Evolutionary conservation across 2,113 vertebrate genomes (phyloP).

Genomic region (Sorex fumeus): DNA sequence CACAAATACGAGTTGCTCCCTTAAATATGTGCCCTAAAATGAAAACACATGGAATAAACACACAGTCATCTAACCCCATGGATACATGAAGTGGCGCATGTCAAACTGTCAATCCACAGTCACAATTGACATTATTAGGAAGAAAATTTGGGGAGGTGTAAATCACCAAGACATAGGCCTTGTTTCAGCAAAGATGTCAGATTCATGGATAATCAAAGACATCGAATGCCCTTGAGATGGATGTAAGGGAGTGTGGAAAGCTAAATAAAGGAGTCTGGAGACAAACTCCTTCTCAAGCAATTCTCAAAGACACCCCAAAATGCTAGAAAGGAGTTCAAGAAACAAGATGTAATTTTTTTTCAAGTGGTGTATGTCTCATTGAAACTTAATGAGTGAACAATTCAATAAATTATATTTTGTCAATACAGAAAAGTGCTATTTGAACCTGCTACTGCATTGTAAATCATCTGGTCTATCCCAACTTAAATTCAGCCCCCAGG

Average conservation of each 20-base stretch:
- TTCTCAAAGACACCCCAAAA: not conserved
- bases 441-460: not conserved
- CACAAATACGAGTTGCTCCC: not conserved
- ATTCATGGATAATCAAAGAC: not conserved
- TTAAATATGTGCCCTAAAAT: not conserved
- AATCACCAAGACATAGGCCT: not conserved
- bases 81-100: not conserved
- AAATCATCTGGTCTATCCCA: not conserved
- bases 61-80: not conserved
- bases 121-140: not conserved
- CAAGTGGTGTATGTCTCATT: not conserved
- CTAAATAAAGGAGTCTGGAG: not conserved
- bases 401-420: not conserved
- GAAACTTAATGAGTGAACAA: constrained; percentile 20
- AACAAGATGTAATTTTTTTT: not conserved
- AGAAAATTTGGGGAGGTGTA: not conserved
- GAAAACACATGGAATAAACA: not conserved
- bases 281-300: not conserved
- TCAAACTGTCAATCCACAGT: not conserved
- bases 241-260: not conserved
- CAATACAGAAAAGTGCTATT: not conserved
- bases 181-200: not conserved
- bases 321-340: not conserved
- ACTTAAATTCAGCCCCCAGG: not conserved
- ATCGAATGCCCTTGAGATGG: not conserved